Base-by-base conservation (phyloP, 2,797 vertebrate species). In the Gambusia yucatana region DNA sequence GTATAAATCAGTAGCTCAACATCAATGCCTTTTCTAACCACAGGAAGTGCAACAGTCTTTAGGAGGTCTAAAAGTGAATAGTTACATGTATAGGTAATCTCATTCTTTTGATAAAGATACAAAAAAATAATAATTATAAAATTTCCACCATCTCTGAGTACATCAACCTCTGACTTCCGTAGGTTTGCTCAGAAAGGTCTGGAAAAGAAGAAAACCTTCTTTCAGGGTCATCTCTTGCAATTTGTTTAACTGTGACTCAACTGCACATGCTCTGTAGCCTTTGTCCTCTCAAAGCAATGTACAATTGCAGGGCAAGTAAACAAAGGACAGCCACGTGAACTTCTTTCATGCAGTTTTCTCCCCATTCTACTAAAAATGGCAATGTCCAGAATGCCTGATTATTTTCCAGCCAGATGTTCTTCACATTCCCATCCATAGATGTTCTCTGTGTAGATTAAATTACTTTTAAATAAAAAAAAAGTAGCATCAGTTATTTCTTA, bases 251-350 rank as follows among this genome's bases (percentile, higher is more conserved):
- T 52, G 2, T 41, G 2, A 39, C 50, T 47, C 30, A 41, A 36
- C 48, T 13, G 33, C 16, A 55, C 65, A 70, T 25, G n/a, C 25
- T 63, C 39, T 33, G 8, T 44, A 36, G 50, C 11, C 59, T n/a
- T 10, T 65, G 44, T 69, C 70, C 67, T 78, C 63, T 77, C 30
- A 52, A 44, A 28, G 43, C 71, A 48, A 28, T 44, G 33, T 65
- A 25, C 20, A 67, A 67, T 46, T 43, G 72, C 75, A 76, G 11
- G 25, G 36, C 44, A 50, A 69, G 75, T 41, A 57, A 63, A 7
- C 50, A 84, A 81, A 57, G 6, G n/a, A n/a, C 4, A 43, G 13
- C 7, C 33, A 84, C 11, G 6, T 77, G 44, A 57, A 59, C 13
- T 47, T 73, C 25, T 77, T 79, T 75, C 16, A 71, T 30, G 28